Base-by-base conservation (phyloP, 2,888 invertebrate genomes). In the Colostygia pectinataria region DNA sequence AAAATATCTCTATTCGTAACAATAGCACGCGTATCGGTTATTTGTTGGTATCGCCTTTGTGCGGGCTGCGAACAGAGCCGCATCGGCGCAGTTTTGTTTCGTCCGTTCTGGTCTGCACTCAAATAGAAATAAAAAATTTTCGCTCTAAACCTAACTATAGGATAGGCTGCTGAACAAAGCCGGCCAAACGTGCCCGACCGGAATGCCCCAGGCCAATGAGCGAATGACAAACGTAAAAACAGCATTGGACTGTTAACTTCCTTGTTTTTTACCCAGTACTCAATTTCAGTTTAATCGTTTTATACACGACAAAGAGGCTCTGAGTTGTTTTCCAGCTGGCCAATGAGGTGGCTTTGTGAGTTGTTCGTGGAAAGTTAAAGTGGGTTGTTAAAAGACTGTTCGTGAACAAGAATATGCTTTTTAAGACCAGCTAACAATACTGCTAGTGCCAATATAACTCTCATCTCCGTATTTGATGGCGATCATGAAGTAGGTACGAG, bases 181-280 rank as follows among this genome's bases (percentile, higher is more conserved):
- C 53, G 44, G 37, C 49, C 52, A 53, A 56, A 61, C 48, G 41
- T 51, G 41, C 43, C 39, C 40, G 49, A 40, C 44, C 36, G 52
- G 38, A 52, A 54, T 49, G 57, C 47, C 57, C 41, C 50, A 45
- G 48, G 52, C 55, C 57, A 34, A 45, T 60, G 46, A 37, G 46
- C 53, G 40, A 52, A 33, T 55, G 58, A 58, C 60, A 61, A 58
- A 56, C 54, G 50, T 46, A 58, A 58, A 52, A 61, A 55, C 53
- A 46, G 34, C 48, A 46, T 29, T 52, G 45, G 42, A 33, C 28
- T 41, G 42, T 31, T 20, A 25, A 15, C 37, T 49, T 36, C 41
- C 29, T 33, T 36, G 36, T 46, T 49, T 53, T 45, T 50, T 43
- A 29, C 15, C 42, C 42, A 14, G 33, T 38, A 33, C 33, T 47